Conservation (phyloP, 2,797 vertebrate genomes). For the Pangasius larnaudii region DNA sequence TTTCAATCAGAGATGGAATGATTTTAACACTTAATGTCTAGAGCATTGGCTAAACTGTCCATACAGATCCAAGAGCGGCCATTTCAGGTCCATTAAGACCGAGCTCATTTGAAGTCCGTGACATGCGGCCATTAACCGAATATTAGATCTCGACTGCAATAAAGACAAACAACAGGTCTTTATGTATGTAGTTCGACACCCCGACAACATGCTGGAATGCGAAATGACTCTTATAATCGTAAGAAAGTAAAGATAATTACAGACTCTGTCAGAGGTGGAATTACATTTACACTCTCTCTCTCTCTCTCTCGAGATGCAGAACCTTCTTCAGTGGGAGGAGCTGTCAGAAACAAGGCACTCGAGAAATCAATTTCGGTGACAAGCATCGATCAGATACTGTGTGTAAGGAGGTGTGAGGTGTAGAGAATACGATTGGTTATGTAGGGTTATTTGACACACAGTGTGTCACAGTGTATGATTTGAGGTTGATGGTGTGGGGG, state of each 20-base stretch:
- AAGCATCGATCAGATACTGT: neutral
- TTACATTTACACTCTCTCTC: neutral
- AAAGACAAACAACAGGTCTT: neutral
- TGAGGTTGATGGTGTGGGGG: neutral
- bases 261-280: neutral
- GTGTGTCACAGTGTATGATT: neutral
- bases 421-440: neutral
- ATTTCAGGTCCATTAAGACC: neutral
- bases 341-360: constrained; percentile 2
- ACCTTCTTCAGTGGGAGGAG: neutral
- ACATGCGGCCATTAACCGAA: neutral
- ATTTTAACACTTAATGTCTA: neutral
- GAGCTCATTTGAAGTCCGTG: neutral
- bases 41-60: neutral
- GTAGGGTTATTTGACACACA: neutral
- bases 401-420: neutral
- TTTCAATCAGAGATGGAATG: neutral
- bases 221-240: neutral
- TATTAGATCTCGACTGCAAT: neutral
- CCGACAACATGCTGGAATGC: neutral
- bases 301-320: neutral
- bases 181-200: neutral
- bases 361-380: constrained; percentile 14
- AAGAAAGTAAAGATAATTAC: neutral
- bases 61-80: neutral